Conservation (phyloP, 2,113 vertebrate genomes). For the Lanius collurio region DNA sequence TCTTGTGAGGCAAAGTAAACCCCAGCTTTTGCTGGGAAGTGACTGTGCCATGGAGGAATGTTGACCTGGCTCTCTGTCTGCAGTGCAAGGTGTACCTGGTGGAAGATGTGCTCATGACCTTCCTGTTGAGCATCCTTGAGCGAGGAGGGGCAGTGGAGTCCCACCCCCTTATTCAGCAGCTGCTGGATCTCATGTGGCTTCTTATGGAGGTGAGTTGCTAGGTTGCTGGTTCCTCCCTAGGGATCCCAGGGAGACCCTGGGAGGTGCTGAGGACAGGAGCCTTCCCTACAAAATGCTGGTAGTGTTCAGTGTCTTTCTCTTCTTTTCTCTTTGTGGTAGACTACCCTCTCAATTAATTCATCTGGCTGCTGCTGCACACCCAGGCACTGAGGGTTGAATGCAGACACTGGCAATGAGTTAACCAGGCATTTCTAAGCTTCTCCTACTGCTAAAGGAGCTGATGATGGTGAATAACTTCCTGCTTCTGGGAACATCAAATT, state of each 20-base stretch:
- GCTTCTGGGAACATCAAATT: not conserved
- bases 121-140: constrained; percentile 89
- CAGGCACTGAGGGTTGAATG: not conserved
- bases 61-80: not conserved
- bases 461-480: not conserved
- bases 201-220: constrained; percentile 90
- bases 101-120: constrained; percentile 94
- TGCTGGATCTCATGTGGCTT: constrained; percentile 95
- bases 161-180: constrained; percentile 87
- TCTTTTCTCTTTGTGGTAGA: not conserved
- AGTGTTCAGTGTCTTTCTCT: not conserved
- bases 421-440: not conserved
- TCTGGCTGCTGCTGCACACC: not conserved
- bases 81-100: constrained; percentile 96
- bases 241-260: not conserved
- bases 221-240: not conserved
- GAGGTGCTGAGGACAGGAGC: not conserved
- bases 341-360: not conserved
- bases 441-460: not conserved
- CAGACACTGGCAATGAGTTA: not conserved
- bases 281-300: not conserved
- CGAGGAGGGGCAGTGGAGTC: constrained; percentile 83
- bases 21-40: not conserved
- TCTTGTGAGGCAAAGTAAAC: not conserved
- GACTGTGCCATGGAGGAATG: not conserved